Evolutionary conservation across 2,888 invertebrate species (phyloP).

Genomic region (Eristalis intricaria): DNA sequence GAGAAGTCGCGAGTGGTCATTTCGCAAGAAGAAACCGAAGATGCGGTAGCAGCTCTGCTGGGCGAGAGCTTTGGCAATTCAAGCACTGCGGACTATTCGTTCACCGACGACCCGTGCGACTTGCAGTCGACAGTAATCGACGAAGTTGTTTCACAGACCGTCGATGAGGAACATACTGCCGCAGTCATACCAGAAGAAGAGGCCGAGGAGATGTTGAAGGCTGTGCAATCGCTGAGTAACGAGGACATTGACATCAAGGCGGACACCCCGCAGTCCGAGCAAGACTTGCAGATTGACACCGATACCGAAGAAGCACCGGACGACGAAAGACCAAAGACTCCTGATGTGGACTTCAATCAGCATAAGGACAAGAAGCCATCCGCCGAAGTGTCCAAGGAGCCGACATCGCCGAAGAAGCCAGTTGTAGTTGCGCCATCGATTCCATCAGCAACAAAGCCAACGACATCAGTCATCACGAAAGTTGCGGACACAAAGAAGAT

Average conservation of each 20-base stretch:
- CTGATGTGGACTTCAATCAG: slow-evolving; percentile 79
- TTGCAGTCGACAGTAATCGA: slow-evolving; percentile 78
- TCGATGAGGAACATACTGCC: slow-evolving; percentile 74
- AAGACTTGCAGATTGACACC: slow-evolving; percentile 91
- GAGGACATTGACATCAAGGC: slow-evolving; percentile 89
- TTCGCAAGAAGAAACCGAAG: slow-evolving; percentile 96
- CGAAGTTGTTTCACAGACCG: slow-evolving; percentile 82
- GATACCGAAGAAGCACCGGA: slow-evolving; percentile 89
- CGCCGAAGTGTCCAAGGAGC: slow-evolving; percentile 13
- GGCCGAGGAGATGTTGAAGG: slow-evolving; percentile 92
- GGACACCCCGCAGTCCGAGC: slow-evolving; percentile 92
- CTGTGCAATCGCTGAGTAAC: slow-evolving; percentile 90
- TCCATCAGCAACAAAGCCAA: slow-evolving; percentile 15
- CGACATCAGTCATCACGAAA: slow-evolving; percentile 78
- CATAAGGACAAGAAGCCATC: slow-evolving; percentile 41
- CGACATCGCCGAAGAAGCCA: slow-evolving; percentile 14
- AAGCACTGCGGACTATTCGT: slow-evolving; percentile 80
- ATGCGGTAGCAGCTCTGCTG: slow-evolving; percentile 93
- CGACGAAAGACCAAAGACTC: slow-evolving; percentile 83
- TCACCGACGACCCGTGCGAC: slow-evolving; percentile 76
- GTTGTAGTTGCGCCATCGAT: neutral
- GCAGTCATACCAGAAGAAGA: slow-evolving; percentile 85
- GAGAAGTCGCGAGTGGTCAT: slow-evolving; percentile 92
- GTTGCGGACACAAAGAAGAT: slow-evolving; percentile 45
- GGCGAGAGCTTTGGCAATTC: slow-evolving; percentile 92